These are phyloP conservation scores for Papilio machaon DNA, from an alignment of 1,140 invertebrate species.

Conservation along the genomic window DNA sequence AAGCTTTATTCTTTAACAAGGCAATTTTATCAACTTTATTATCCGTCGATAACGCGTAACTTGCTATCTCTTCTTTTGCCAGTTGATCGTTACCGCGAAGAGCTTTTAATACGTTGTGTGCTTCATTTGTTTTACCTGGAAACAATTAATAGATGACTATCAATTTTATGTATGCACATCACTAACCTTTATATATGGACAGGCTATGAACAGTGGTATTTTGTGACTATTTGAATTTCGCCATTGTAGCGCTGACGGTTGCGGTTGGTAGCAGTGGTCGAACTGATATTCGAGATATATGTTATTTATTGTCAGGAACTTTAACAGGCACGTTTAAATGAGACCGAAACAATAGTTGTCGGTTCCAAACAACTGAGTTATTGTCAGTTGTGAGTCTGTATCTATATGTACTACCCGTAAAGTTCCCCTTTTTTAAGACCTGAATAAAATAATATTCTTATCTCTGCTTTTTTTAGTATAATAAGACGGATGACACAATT, in stretches of 20 bases:
- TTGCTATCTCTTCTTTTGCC: constrained; percentile 34
- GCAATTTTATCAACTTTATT: constrained; percentile 40
- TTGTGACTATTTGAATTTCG: too few relatives aligned
- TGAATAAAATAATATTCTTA: neutral
- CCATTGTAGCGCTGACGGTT: too few relatives aligned
- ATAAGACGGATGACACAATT: neutral
- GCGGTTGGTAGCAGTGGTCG: too few relatives aligned
- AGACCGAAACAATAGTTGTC: too few relatives aligned
- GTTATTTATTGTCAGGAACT: too few relatives aligned
- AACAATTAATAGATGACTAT: neutral
- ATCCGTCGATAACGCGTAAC: neutral
- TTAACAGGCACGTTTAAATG: too few relatives aligned
- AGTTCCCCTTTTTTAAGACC: neutral
- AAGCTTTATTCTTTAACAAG: constrained; percentile 60
- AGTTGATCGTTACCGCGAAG: constrained; percentile 34
- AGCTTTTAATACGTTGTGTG: constrained; percentile 39
- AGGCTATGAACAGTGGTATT: too few relatives aligned
- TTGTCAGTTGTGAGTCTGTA: too few relatives aligned
- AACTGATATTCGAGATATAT: too few relatives aligned
- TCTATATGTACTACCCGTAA: too few relatives aligned
- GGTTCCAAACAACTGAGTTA: too few relatives aligned
- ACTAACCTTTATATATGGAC: too few relatives aligned
- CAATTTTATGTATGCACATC: neutral
- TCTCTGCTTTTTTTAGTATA: neutral
- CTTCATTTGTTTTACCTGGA: constrained; percentile 42